These are phyloP conservation scores for Mus spicilegus DNA, from an alignment of 2,113 vertebrate genomes.

Conservation along the genomic window DNA sequence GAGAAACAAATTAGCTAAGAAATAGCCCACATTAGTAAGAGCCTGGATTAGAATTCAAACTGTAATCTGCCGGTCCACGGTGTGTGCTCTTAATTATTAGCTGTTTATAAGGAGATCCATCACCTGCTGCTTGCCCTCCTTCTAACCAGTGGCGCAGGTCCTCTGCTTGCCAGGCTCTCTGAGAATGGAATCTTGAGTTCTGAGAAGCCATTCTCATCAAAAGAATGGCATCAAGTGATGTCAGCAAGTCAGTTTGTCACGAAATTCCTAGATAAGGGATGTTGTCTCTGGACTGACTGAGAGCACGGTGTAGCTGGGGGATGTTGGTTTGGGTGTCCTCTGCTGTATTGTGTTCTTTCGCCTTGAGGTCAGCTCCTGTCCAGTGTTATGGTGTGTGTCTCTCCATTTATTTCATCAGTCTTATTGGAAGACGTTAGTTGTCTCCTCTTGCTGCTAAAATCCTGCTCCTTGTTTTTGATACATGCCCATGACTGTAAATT, in stretches of 20 bases:
- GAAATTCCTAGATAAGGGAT: neutral
- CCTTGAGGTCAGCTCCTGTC: neutral
- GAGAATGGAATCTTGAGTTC: neutral
- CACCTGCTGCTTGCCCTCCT: neutral
- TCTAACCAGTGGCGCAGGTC: neutral
- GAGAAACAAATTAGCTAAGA: neutral
- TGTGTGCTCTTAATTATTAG: neutral
- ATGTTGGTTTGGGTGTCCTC: neutral
- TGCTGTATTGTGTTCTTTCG: neutral
- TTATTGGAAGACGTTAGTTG: neutral
- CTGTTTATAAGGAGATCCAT: neutral
- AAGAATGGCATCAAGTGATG: neutral
- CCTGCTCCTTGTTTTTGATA: neutral
- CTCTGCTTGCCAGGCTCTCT: neutral
- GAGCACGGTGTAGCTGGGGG: neutral
- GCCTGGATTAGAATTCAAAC: neutral
- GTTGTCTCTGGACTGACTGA: neutral
- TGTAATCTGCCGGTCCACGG: neutral
- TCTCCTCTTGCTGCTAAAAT: neutral
- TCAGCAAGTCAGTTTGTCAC: neutral
- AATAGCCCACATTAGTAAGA: neutral
- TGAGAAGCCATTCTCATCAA: neutral
- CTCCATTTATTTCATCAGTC: neutral
- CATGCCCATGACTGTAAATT: neutral
- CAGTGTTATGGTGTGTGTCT: neutral